These are phyloP conservation scores for Apodemus speciosus DNA, from an alignment of 2,113 vertebrate species.

Conservation along the genomic window DNA sequence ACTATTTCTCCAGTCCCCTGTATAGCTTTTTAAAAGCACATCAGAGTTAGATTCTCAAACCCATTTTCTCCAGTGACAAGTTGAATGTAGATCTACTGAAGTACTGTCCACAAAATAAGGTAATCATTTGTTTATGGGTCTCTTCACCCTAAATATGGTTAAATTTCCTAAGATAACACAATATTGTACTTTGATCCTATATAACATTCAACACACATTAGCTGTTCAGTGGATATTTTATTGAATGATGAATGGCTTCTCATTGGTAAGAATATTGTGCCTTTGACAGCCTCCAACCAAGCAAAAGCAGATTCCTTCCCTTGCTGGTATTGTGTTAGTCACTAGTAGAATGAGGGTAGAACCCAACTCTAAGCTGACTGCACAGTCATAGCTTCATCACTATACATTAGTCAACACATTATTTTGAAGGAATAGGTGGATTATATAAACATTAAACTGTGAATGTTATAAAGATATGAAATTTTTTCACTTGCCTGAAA, in stretches of 20 bases:
- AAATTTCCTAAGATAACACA: background rate
- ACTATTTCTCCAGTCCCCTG: background rate
- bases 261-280: background rate
- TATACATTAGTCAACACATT: constrained; percentile 15
- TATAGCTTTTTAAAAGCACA: background rate
- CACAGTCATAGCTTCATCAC: background rate
- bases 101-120: background rate
- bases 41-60: background rate
- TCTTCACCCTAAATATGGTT: background rate
- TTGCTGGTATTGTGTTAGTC: background rate
- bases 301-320: background rate
- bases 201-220: background rate
- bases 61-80: background rate
- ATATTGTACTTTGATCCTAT: background rate
- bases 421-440: constrained; percentile 33
- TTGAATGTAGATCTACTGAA: background rate
- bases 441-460: background rate
- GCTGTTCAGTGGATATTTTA: background rate
- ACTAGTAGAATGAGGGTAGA: background rate
- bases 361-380: background rate
- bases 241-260: background rate
- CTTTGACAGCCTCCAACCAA: background rate
- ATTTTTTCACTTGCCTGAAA: background rate
- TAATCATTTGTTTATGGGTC: background rate
- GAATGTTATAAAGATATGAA: constrained; percentile 1